A percentile compares a stretch with the other conserved stretches of the same genome.
Conservation (phyloP, 2,888 invertebrate species). For the Caenorhabditis drosophilae region DNA sequence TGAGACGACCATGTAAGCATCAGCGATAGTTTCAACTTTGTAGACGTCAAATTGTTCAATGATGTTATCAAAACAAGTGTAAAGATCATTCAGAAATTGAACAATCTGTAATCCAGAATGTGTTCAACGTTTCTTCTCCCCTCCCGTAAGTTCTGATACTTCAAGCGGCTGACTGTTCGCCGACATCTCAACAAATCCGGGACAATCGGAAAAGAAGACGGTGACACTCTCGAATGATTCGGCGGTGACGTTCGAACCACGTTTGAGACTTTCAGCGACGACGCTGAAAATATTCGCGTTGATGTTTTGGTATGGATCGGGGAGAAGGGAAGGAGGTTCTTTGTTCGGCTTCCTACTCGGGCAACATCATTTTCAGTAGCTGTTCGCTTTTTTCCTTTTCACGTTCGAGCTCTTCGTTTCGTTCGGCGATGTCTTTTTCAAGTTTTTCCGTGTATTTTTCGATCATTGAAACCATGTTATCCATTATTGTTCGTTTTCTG, state of each 20-base stretch:
- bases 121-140: not conserved
- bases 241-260: constrained; percentile 40
- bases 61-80: constrained; percentile 48
- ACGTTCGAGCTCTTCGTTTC: constrained; percentile 82
- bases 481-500: constrained; percentile 80
- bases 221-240: constrained; percentile 45
- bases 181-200: constrained; percentile 47
- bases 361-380: constrained; percentile 52
- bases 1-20: constrained; percentile 53
- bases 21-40: constrained; percentile 56
- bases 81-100: constrained; percentile 53
- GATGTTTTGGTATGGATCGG: not conserved
- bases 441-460: constrained; percentile 94
- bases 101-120: constrained; percentile 75
- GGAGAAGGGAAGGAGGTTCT: not conserved
- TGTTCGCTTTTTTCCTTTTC: constrained; percentile 95
- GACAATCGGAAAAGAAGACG: constrained; percentile 52
- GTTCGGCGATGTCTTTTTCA: constrained; percentile 44
- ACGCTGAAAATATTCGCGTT: constrained; percentile 36
- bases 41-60: constrained; percentile 55
- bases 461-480: constrained; percentile 98
- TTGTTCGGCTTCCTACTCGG: constrained; percentile 27
- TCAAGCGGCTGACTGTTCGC: constrained; percentile 40
- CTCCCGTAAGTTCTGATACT: no score
- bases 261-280: constrained; percentile 46